phyloP scores from a whole-genome alignment of 2,888 invertebrate genomes.

The Chrysolina haemoptera region DNA sequence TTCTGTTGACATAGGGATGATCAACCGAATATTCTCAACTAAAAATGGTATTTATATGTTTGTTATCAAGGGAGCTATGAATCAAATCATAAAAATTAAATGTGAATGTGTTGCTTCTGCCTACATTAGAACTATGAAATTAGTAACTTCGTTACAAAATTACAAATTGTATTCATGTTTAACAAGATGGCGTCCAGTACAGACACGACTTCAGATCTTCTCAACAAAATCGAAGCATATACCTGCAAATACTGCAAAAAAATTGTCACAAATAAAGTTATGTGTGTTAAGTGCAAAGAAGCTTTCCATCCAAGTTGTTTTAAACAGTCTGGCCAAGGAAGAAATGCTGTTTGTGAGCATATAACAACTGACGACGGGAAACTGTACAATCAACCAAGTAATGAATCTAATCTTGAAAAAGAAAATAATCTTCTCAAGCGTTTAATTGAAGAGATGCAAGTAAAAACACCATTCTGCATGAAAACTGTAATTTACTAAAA shows the following conservation, averaged over 20 bases:
- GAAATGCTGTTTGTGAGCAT: not conserved
- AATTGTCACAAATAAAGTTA: slow-evolving; percentile 21
- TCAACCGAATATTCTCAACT: no score
- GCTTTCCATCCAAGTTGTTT: slow-evolving; percentile 70
- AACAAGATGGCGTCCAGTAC: not conserved
- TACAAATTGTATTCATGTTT: no score
- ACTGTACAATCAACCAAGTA: not conserved
- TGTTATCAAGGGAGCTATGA: no score
- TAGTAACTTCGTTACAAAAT: no score
- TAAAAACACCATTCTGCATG: slow-evolving; percentile 13
- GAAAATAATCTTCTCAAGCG: slow-evolving; percentile 21
- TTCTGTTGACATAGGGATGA: no score
- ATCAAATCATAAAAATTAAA: no score
- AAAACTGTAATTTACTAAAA: slow-evolving; percentile 10
- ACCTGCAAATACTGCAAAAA: slow-evolving; percentile 26
- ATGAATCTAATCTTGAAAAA: slow-evolving; percentile 17
- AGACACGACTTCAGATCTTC: not conserved
- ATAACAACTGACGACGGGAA: no score
- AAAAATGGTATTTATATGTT: no score
- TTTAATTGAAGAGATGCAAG: slow-evolving; percentile 3
- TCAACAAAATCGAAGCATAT: slow-evolving; percentile 1
- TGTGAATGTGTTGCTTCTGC: no score
- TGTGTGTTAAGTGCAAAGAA: slow-evolving; percentile 67
- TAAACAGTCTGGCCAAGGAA: slow-evolving; percentile 51
- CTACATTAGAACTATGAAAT: no score